Conservation (phyloP, 2,888 invertebrate genomes). For the Listrodromus nycthemerus region DNA sequence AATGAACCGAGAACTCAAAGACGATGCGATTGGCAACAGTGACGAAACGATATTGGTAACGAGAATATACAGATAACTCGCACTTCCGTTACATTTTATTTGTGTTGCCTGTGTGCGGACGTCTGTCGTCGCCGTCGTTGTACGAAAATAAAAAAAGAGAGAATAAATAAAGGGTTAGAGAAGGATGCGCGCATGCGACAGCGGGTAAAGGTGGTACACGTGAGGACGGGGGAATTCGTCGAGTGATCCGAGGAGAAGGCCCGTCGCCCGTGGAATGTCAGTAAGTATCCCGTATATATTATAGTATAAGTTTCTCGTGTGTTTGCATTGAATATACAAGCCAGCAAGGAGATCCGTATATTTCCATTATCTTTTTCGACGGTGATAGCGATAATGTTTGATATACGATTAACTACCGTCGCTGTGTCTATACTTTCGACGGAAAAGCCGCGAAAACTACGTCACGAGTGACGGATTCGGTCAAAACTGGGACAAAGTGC, state of each 20-base stretch:
- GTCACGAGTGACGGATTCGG: constrained; percentile 84
- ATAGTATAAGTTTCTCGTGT: constrained; percentile 22
- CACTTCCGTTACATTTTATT: constrained; percentile 76
- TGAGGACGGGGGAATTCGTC: constrained; percentile 63
- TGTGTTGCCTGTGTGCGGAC: constrained; percentile 54
- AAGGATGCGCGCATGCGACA: constrained; percentile 68
- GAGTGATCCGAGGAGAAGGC: constrained; percentile 62
- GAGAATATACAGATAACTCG: constrained; percentile 61
- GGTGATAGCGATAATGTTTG: neutral
- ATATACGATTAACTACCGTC: neutral
- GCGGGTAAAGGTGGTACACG: constrained; percentile 51
- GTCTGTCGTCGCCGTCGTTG: constrained; percentile 60
- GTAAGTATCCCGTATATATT: constrained; percentile 72
- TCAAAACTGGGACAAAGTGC: constrained; percentile 84
- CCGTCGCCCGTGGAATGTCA: constrained; percentile 74
- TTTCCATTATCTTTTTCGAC: constrained; percentile 27
- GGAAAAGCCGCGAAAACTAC: constrained; percentile 82
- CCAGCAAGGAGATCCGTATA: constrained; percentile 7
- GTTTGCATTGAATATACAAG: constrained; percentile 37
- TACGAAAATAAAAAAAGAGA: constrained; percentile 44
- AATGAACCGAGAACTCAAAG: neutral
- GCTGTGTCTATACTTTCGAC: constrained; percentile 54
- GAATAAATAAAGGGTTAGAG: constrained; percentile 55
- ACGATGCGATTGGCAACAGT: constrained; percentile 46
- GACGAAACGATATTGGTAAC: constrained; percentile 48